These are phyloP conservation scores for Diprion similis DNA, from an alignment of 1,140 invertebrate genomes.

Conservation along the genomic window DNA sequence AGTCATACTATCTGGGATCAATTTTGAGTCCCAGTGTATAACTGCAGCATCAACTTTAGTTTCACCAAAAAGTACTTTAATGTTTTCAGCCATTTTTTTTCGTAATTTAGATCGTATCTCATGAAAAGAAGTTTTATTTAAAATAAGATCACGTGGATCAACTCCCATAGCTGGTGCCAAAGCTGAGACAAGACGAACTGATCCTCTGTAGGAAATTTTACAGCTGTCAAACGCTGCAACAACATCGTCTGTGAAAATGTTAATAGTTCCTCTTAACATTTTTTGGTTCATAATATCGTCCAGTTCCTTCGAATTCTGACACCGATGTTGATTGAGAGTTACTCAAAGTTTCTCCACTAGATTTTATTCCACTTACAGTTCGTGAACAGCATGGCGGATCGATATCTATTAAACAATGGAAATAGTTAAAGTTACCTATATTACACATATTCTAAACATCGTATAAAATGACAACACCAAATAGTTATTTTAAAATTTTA, in stretches of 20 bases:
- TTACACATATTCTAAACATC: too few species aligned
- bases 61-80: background rate
- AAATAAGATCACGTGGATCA: conserved; percentile 14
- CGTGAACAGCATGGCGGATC: background rate
- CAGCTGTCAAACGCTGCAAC: conserved; percentile 22
- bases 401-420: conserved; percentile 7
- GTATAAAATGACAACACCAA: too few species aligned
- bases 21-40: background rate
- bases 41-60: background rate
- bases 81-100: background rate
- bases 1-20: background rate
- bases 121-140: conserved; percentile 24
- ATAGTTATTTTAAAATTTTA: too few species aligned
- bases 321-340: background rate
- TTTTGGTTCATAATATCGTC: conserved; percentile 21
- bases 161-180: conserved; percentile 16
- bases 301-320: conserved; percentile 12
- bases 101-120: conserved; percentile 1
- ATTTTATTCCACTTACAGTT: background rate
- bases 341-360: too few species aligned
- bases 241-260: conserved; percentile 22
- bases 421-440: background rate
- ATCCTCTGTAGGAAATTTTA: conserved; percentile 19
- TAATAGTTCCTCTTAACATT: conserved; percentile 19
- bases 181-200: conserved; percentile 20